Evolutionary conservation across 2,113 vertebrate species (phyloP), one percentile per base, ranked within the genome.

Genomic region (Percopsis transmontana): DNA sequence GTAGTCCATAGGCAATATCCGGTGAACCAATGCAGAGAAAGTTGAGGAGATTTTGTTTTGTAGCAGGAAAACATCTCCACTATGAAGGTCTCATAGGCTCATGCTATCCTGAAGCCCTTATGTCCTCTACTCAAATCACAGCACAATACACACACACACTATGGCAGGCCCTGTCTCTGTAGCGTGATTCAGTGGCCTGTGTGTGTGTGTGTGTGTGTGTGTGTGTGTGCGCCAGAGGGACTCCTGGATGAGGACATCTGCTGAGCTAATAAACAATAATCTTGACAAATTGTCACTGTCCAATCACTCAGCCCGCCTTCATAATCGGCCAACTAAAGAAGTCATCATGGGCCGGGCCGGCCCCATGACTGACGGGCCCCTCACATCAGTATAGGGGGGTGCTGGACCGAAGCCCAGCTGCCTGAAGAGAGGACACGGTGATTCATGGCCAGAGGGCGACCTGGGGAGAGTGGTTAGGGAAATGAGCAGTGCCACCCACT

Each of bases 231-330:
- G 38, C n/a, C 57, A n/a, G 64, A 69, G 65, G 67, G 66, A 82
- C 83, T 89, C 80, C 88, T 72, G 67, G 68, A 81, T 38, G 79
- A 88, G 90, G 87, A 90, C 90, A 92, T 92, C 90, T 91, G 90
- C 88, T 85, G 83, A 81, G 80, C 87, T 87, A 88, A 92, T 91
- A 91, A 91, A 91, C 85, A 82, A 91, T 91, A 91, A 92, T 90
- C 70, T 80, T 90, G 90, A 93, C 89, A 92, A 92, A 93, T 87
- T 85, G 82, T 85, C 72, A 79, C 78, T 85, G 86, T 90, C 89
- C 70, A 71, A 85, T 89, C 80, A 79, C 74, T 87, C 76, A 67
- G 70, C 69, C 79, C 76, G 27, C 77, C 70, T 72, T 82, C 66
- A 69, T 82, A 74, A 84, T 88, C 79, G 84, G 83, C 82, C 58